These are phyloP conservation scores for Stichodactyla helianthus DNA, from an alignment of 64 coral and sea anemone species.

Conservation along the genomic window DNA sequence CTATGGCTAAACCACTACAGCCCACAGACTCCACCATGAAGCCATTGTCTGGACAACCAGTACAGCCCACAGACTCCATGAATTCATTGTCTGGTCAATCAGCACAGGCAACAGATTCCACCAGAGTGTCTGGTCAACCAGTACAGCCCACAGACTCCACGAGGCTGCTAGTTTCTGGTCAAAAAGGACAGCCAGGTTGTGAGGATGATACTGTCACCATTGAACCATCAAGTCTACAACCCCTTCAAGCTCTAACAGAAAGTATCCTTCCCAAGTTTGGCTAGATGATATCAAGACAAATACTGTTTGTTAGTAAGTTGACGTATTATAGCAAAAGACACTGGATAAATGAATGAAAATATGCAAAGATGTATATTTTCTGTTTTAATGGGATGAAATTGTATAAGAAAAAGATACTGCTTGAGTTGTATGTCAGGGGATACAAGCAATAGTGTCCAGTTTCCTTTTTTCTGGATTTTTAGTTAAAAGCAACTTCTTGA, in stretches of 20 bases:
- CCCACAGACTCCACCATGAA: not conserved
- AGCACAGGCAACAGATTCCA: not conserved
- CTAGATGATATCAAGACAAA: not conserved
- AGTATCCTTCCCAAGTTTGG: not conserved
- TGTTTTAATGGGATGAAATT: too few relatives aligned
- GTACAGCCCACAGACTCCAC: not conserved
- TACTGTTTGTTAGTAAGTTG: not conserved
- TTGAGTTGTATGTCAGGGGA: not conserved
- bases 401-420: too few relatives aligned
- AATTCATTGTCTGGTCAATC: not conserved
- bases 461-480: not conserved
- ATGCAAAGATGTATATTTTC: too few relatives aligned
- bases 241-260: slow-evolving; percentile 23
- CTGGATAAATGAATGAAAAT: too few relatives aligned
- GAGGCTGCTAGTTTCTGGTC: not conserved
- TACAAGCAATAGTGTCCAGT: not conserved
- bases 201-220: not conserved
- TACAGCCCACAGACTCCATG: not conserved
- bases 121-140: not conserved
- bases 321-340: too few relatives aligned
- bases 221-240: slow-evolving; percentile 20
- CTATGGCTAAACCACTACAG: not conserved
- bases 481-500: not conserved
- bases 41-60: not conserved
- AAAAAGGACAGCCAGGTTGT: not conserved